Evolutionary conservation across 1,140 invertebrate genomes (phyloP), one percentile per base, ranked within the genome.

Genomic region (Magallana angulata): DNA sequence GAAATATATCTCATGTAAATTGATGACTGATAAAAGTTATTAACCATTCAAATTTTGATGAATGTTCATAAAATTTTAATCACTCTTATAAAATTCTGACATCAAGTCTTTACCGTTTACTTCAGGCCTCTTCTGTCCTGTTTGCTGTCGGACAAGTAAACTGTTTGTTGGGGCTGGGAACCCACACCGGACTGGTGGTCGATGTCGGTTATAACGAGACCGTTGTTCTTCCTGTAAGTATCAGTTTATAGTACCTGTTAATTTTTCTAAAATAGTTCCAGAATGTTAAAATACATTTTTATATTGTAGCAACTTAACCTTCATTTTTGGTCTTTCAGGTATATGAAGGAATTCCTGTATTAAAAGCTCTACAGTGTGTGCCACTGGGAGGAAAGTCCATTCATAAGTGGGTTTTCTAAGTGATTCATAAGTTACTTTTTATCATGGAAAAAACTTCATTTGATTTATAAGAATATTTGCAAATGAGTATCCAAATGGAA

Each of bases 161-260:
- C n/a, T 95, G 97, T 7, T 94, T 98, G 1, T 96, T 97, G 80
- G 97, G 97, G 5, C 95, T 98, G 80, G 97, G 97, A 18, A 95
- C 97, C 9, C 96, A 96, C 85, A 97, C 97, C 12, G 98, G 96
- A 57, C 94, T 99, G 12, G 97, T 99, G 5, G 93, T 99, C 16
- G 98, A 99, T 94, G 96, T 98, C 30, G 98, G 98, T n/a, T 97
- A 97, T 92, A 96, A 96, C 85, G 98, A 98, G 95, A 96, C 97
- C 16, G 96, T 96, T 71, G 95, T 97, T 9, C 96, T 98, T 92
- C 98, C 98, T 14, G 96, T 98, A 18, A 76, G 68, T 76, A 76
- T 30, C 93, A 91, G 91, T 94, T 93, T 81, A 24, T 24, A 24
- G 16, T 16, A 64, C 60, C 1, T 6, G 16, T 18, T n/a, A 16